Evolutionary conservation across 2,797 vertebrate genomes (phyloP).

Genomic region (Garrulus glandarius): DNA sequence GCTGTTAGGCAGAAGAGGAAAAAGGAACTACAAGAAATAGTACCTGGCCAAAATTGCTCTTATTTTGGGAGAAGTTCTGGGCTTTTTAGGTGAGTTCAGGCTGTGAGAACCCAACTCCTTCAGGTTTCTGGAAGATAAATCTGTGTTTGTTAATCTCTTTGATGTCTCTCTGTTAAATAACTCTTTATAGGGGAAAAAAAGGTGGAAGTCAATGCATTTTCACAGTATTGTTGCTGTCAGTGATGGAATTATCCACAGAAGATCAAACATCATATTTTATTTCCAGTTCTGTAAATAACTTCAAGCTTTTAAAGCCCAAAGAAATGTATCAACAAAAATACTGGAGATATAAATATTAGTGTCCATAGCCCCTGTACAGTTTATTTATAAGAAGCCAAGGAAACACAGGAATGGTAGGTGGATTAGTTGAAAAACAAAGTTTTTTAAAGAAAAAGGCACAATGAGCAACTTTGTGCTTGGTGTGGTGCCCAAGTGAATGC

Average conservation of each 20-base stretch:
- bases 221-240: background rate
- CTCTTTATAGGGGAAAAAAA: accelerated
- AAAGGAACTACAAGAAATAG: background rate
- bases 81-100: background rate
- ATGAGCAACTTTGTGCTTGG: background rate
- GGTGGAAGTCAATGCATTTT: background rate
- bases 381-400: background rate
- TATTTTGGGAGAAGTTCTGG: background rate
- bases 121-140: background rate
- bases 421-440: background rate
- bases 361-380: background rate
- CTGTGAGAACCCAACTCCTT: background rate
- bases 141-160: background rate
- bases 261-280: background rate
- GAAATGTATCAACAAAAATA: background rate
- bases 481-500: background rate
- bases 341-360: background rate
- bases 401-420: background rate
- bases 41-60: background rate
- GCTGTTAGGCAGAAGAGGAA: background rate
- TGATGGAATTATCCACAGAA: background rate
- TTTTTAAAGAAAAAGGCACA: background rate
- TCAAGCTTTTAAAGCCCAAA: background rate
- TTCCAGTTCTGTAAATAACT: background rate
- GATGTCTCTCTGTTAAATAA: background rate